These are phyloP conservation scores for Elysia crispata DNA, from an alignment of 2,888 invertebrate genomes.

Conservation along the genomic window DNA sequence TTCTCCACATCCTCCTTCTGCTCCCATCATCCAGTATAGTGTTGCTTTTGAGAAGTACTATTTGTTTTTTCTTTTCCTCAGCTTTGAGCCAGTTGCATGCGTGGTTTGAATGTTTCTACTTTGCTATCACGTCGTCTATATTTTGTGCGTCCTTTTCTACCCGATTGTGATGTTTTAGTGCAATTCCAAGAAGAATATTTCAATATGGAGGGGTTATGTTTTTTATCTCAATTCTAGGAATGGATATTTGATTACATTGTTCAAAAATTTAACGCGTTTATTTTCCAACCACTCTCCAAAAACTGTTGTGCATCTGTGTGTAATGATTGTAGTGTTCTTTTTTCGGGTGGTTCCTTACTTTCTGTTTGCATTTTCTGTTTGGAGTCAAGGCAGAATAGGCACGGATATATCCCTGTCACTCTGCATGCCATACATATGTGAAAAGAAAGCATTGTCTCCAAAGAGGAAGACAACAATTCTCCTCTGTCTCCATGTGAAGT, in stretches of 20 bases:
- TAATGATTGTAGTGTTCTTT: not conserved
- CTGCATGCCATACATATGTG: not conserved
- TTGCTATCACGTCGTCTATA: not conserved
- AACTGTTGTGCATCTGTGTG: not conserved
- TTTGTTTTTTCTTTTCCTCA: too few relatives aligned
- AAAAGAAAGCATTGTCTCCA: conserved; percentile 26
- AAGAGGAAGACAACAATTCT: not conserved
- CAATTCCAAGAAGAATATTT: conserved; percentile 10
- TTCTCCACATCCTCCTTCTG: too few relatives aligned
- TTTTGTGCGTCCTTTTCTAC: not conserved
- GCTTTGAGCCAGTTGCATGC: too few relatives aligned
- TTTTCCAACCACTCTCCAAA: not conserved
- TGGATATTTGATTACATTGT: not conserved
- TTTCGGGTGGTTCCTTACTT: not conserved
- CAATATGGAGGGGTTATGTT: not conserved
- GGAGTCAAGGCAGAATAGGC: conserved; percentile 12
- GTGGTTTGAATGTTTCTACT: too few relatives aligned
- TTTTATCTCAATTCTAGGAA: not conserved
- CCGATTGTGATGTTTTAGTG: conserved; percentile 1
- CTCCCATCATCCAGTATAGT: too few relatives aligned
- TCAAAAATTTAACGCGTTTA: not conserved
- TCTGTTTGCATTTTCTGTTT: not conserved
- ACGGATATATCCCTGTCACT: conserved; percentile 6
- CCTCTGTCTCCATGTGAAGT: not conserved
- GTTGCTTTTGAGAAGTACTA: too few relatives aligned